Evolutionary conservation across 1,140 invertebrate species (phyloP).

Genomic region (Vanessa tameamea): DNA sequence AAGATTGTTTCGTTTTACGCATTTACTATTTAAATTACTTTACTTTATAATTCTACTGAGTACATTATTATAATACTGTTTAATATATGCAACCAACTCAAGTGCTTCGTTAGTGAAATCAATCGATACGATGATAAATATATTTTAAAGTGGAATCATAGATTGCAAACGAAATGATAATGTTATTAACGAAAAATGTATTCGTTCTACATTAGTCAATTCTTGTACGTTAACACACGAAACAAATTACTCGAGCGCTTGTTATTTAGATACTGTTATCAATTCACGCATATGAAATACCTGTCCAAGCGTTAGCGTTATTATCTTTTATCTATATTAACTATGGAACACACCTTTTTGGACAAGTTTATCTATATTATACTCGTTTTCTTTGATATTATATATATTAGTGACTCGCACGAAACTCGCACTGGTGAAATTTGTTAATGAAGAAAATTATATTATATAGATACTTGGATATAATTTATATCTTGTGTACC

Average conservation of each 20-base stretch:
- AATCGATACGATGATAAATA: too few species aligned
- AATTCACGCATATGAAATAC: constrained; percentile 28
- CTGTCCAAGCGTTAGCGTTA: constrained; percentile 24
- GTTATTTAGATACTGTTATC: constrained; percentile 28
- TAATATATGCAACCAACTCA: too few species aligned
- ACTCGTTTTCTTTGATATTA: background rate
- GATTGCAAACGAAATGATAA: background rate
- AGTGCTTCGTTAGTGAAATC: too few species aligned
- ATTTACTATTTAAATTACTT: too few species aligned
- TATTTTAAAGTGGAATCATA: background rate
- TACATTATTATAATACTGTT: too few species aligned
- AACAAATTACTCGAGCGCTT: constrained; percentile 17
- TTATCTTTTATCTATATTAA: constrained; percentile 42
- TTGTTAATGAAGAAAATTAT: too few species aligned
- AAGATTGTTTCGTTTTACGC: too few species aligned
- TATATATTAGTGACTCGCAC: background rate
- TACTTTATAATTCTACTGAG: too few species aligned
- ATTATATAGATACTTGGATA: too few species aligned
- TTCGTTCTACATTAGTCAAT: constrained; percentile 7
- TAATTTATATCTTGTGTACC: too few species aligned
- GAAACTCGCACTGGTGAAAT: too few species aligned
- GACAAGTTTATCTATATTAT: constrained; percentile 6
- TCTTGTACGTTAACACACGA: constrained; percentile 10
- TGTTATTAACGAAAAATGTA: background rate
- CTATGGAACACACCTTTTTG: constrained; percentile 32